These are phyloP conservation scores for Synergus umbraculus DNA, from an alignment of 2,888 invertebrate genomes.

Conservation along the genomic window DNA sequence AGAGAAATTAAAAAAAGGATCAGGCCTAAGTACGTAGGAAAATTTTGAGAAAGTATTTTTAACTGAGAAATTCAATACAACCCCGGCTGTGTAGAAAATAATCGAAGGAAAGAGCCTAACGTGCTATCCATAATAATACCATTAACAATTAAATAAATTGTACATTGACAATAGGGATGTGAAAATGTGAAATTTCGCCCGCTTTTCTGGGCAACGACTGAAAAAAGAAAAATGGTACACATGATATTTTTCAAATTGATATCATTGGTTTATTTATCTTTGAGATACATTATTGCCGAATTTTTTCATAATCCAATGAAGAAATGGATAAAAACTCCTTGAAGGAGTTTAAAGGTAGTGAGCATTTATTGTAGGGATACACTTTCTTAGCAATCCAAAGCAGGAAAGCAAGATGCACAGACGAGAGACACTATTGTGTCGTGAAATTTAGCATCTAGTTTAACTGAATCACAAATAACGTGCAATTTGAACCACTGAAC, in stretches of 20 bases:
- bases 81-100: constrained; percentile 28
- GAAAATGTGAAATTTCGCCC: constrained; percentile 12
- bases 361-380: neutral
- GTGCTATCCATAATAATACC: constrained; percentile 9
- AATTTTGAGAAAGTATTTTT: constrained; percentile 22
- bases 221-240: neutral
- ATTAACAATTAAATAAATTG: constrained; percentile 6
- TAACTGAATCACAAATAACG: neutral
- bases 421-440: neutral
- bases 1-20: neutral
- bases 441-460: neutral
- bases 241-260: neutral
- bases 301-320: neutral
- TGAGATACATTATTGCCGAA: neutral
- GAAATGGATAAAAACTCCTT: neutral
- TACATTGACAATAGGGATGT: constrained; percentile 18
- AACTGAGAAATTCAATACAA: constrained; percentile 10
- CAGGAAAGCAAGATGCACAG: neutral
- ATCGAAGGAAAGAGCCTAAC: constrained; percentile 7
- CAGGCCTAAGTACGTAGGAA: neutral
- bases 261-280: neutral
- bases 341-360: neutral
- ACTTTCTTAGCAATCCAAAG: neutral
- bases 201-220: constrained; percentile 18
- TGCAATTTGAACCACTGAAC: constrained; percentile 31